A percentile compares a stretch with the other conserved stretches of the same genome.
Evolutionary conservation across 2,888 invertebrate genomes (phyloP).

Genomic region (Papilio gigon): DNA sequence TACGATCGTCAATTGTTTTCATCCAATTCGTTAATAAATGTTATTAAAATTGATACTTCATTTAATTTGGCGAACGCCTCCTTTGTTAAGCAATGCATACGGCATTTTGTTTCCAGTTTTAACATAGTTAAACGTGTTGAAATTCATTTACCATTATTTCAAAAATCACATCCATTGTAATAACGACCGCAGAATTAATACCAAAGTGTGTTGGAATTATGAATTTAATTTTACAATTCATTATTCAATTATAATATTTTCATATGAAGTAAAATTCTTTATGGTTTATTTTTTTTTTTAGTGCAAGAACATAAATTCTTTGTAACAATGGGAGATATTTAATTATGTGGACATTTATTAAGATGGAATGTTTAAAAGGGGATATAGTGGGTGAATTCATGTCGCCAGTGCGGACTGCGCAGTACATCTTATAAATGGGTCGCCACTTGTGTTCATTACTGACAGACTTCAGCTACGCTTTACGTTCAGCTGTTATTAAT

Average conservation of each 20-base stretch:
- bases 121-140: background rate
- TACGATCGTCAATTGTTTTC: slow-evolving; percentile 15
- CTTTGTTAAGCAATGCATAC: slow-evolving; percentile 14
- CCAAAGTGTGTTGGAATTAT: background rate
- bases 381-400: slow-evolving; percentile 8
- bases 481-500: background rate
- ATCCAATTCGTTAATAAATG: slow-evolving; percentile 16
- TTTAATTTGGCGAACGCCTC: slow-evolving; percentile 3
- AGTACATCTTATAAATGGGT: slow-evolving; percentile 6
- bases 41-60: slow-evolving; percentile 8
- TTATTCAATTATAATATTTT: background rate
- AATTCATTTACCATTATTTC: background rate
- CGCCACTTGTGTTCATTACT: slow-evolving; percentile 16
- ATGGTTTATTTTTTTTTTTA: background rate
- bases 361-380: slow-evolving; percentile 8
- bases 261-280: background rate
- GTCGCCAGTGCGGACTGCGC: background rate
- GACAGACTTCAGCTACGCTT: slow-evolving; percentile 13
- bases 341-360: slow-evolving; percentile 15
- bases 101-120: background rate
- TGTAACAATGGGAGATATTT: background rate
- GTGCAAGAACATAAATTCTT: background rate
- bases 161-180: background rate
- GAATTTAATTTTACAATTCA: background rate
- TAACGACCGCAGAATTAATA: background rate